Evolutionary conservation across 2,888 invertebrate species (phyloP).

Genomic region (Drosophila engyochracea): DNA sequence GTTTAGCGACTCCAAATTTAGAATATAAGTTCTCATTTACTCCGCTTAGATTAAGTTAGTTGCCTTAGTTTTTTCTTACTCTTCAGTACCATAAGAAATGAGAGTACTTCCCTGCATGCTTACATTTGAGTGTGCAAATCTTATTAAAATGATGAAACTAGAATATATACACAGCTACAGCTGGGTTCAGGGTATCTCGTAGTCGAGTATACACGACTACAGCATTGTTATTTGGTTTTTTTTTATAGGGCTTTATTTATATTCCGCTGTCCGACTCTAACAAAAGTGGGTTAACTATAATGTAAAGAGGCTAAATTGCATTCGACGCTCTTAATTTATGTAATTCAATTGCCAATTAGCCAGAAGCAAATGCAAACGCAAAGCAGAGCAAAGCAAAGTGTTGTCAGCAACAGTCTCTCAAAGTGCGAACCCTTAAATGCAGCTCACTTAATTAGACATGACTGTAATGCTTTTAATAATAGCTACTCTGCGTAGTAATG

Average conservation of each 20-base stretch:
- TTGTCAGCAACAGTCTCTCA: conserved; percentile 24
- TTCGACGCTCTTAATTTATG: conserved; percentile 63
- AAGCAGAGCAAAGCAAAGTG: conserved; percentile 7
- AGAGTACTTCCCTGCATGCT: not conserved
- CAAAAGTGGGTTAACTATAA: conserved; percentile 63
- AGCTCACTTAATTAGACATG: conserved; percentile 22
- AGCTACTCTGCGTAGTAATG: not conserved
- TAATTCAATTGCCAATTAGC: conserved; percentile 72
- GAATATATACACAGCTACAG: not conserved
- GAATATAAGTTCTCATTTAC: not conserved
- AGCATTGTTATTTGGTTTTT: not conserved
- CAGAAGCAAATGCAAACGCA: conserved; percentile 17
- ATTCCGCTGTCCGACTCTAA: not conserved
- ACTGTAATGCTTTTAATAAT: conserved; percentile 16
- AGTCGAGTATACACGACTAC: not conserved
- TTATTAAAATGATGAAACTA: not conserved
- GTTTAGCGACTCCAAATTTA: not conserved
- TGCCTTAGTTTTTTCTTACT: not conserved
- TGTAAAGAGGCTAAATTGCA: conserved; percentile 56
- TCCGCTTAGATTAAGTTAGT: not conserved
- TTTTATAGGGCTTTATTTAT: not conserved
- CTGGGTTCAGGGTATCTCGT: not conserved
- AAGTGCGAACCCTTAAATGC: conserved; percentile 40
- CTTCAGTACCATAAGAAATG: not conserved
- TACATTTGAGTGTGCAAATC: not conserved